These are phyloP conservation scores for Hyla sarda DNA, from an alignment of 2,113 vertebrate genomes.

Conservation along the genomic window DNA sequence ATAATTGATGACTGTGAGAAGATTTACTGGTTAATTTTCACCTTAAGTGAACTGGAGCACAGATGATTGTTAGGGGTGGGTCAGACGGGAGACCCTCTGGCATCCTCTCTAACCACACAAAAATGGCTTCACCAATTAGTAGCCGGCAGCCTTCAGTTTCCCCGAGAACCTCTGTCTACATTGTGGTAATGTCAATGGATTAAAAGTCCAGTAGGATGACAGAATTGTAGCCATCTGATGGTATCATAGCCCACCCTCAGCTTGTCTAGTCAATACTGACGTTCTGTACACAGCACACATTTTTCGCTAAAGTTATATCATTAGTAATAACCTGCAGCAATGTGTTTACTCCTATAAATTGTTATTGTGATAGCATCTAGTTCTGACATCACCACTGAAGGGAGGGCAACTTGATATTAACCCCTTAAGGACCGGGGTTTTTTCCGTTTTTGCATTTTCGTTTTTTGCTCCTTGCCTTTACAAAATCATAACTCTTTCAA, in stretches of 20 bases:
- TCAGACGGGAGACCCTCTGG: not conserved
- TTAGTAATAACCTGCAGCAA: not conserved
- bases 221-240: not conserved
- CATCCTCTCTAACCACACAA: conserved; percentile 15
- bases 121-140: conserved; percentile 17
- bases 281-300: not conserved
- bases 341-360: not conserved
- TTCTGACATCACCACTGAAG: not conserved
- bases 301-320: not conserved
- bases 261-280: not conserved
- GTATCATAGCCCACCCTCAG: not conserved
- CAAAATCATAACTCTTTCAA: too few species aligned
- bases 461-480: too few species aligned
- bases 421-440: too few species aligned
- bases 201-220: not conserved
- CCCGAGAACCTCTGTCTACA: not conserved
- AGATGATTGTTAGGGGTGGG: conserved; percentile 16
- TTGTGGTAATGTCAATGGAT: not conserved
- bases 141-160: not conserved
- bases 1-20: conserved; percentile 6
- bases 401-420: too few species aligned
- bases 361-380: not conserved
- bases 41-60: conserved; percentile 32
- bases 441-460: too few species aligned
- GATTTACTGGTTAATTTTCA: conserved; percentile 32